Base-by-base conservation (phyloP, 2,888 invertebrate species). In the Hedya salicella region DNA sequence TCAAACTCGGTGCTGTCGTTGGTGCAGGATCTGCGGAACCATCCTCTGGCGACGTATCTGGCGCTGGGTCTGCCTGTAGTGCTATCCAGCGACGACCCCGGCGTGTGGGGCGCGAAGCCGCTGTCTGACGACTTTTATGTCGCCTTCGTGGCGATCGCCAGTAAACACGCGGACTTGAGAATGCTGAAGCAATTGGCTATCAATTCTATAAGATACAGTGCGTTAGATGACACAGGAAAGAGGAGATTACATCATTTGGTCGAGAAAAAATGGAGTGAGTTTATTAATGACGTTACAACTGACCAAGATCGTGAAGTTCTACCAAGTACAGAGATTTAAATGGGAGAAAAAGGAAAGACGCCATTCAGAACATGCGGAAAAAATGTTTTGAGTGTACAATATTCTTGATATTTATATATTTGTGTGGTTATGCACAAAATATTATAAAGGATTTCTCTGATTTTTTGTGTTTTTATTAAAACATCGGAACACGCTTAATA, bases 111-210 rank as follows among this genome's bases (percentile, higher is more conserved):
- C 0, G 94, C 95, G 0, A 91, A 93, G n/a, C 96, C 95, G 0
- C 77, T 97, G 6, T 95, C 95, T 17, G 95, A 96, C 74, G 97
- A 97, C 78, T 96, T 95, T 77, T 97, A 96, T 78, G 93, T 95
- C 48, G 94, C 95, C 0, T 97, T 96, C 75, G 91, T 97, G 85
- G 96, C 95, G 0, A 93, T 96, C 56, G 95, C 96, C 30, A 95
- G 95, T 19, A 91, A 91, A 62, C 92, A 93, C 57, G 93, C 95
- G 0, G 97, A 96, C 73, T 80, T 97, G 42, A 93, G 94, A 57
- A 88, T 96, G 67, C 87, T 97, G 8, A 97, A 97, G 78, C 94
- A 95, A 74, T 84, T 97, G 49, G 96, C 95, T 0, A 76, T 95
- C 2, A 96, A 97, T 80, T 97, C 97, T 0, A 93, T 97, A 40